Conservation (phyloP, 2,113 vertebrate genomes). For the Sebastes schlegelii region DNA sequence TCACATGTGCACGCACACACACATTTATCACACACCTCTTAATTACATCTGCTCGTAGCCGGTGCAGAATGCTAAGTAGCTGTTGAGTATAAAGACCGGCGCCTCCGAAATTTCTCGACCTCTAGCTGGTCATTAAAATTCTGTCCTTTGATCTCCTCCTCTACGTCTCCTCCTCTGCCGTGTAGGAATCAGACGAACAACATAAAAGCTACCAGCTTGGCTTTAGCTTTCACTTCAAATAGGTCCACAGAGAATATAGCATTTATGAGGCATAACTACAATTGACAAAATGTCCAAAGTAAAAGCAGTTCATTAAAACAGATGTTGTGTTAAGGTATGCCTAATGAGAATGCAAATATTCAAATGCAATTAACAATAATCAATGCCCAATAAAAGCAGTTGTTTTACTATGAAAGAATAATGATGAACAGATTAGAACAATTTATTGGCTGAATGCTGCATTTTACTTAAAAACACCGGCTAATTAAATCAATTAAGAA, state of each 20-base stretch:
- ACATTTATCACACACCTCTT: conserved; percentile 63
- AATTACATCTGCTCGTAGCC: conserved; percentile 69
- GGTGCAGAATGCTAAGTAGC: conserved; percentile 74
- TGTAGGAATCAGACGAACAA: conserved; percentile 57
- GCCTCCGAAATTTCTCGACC: conserved; percentile 56
- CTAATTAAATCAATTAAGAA: neutral
- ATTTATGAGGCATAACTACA: conserved; percentile 18
- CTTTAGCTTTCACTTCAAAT: conserved; percentile 56
- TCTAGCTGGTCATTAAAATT: conserved; percentile 76
- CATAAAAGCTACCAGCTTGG: conserved; percentile 70
- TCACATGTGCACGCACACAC: conserved; percentile 19
- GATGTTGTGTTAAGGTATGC: neutral
- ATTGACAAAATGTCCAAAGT: conserved; percentile 39
- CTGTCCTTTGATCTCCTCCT: conserved; percentile 70
- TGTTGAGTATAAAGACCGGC: conserved; percentile 57
- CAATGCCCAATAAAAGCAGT: neutral
- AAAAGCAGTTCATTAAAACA: conserved; percentile 31
- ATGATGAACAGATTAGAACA: neutral
- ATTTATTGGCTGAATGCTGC: neutral
- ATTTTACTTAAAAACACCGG: neutral
- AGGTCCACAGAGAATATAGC: conserved; percentile 43
- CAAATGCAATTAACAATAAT: neutral
- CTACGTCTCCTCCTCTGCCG: conserved; percentile 54
- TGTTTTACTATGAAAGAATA: neutral
- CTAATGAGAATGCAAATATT: conserved; percentile 8